A percentile compares a stretch with the other conserved stretches of the same genome.
Evolutionary conservation across 2,797 vertebrate species (phyloP).

Genomic region (Sebastes itinus): DNA sequence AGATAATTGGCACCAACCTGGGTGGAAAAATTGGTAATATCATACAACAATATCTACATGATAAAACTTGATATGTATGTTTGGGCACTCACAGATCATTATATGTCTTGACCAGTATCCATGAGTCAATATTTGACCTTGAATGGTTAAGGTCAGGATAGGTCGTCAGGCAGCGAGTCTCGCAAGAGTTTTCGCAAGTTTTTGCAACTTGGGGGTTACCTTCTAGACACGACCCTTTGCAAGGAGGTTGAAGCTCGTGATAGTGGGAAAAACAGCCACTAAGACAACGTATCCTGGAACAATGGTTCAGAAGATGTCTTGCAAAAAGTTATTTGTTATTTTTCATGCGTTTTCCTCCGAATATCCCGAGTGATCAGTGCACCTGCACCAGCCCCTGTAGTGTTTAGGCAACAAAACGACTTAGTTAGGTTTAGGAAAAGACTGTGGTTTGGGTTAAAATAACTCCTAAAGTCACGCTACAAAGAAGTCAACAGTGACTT

Average conservation of each 20-base stretch:
- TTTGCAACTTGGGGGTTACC: too few relatives aligned
- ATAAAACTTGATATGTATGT: background rate
- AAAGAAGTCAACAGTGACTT: too few relatives aligned
- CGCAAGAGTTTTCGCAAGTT: too few relatives aligned
- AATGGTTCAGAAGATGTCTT: background rate
- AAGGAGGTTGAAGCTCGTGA: too few relatives aligned
- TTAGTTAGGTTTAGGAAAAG: background rate
- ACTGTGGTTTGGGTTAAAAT: background rate
- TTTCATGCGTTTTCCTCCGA: too few relatives aligned
- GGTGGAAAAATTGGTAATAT: background rate
- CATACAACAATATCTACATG: background rate
- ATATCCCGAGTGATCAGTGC: too few relatives aligned
- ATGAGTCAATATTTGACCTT: fast-evolving
- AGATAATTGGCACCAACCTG: background rate
- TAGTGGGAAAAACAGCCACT: too few relatives aligned
- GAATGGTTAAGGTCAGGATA: too few relatives aligned
- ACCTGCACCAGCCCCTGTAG: background rate
- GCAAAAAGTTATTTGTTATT: background rate
- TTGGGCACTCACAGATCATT: background rate
- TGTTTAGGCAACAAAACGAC: background rate
- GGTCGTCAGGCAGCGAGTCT: too few relatives aligned
- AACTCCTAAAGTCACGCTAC: fast-evolving
- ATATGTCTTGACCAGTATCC: background rate
- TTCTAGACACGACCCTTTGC: too few relatives aligned
- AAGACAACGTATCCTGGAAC: background rate